These are phyloP conservation scores for Sebastes kiyomatsui DNA, from an alignment of 2,797 vertebrate genomes.

Conservation along the genomic window DNA sequence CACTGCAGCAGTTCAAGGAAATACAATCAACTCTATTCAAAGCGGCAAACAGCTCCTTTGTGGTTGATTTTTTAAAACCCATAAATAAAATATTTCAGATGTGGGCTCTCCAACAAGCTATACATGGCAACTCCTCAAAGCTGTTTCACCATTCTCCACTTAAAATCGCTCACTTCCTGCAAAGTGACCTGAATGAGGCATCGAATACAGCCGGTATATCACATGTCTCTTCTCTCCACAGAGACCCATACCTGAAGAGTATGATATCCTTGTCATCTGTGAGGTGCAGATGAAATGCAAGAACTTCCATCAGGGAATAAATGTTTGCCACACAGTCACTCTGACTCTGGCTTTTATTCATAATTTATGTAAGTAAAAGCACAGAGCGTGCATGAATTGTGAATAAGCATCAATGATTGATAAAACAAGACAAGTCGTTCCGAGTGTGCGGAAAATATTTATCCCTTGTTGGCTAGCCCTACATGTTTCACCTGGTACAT, in stretches of 20 bases:
- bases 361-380: constrained; percentile 53
- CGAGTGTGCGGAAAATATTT: constrained; percentile 33
- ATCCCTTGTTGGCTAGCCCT: constrained; percentile 28
- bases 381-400: constrained; percentile 44
- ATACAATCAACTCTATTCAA: background rate
- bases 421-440: constrained; percentile 26
- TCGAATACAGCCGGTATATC: background rate
- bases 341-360: constrained; percentile 33
- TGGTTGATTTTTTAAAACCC: background rate
- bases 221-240: background rate
- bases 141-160: background rate
- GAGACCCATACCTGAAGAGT: constrained; percentile 2
- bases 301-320: constrained; percentile 24
- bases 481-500: constrained; percentile 28
- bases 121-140: background rate
- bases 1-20: background rate
- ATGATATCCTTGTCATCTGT: constrained; percentile 29
- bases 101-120: background rate
- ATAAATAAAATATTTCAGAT: background rate
- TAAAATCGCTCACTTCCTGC: background rate
- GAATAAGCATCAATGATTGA: constrained; percentile 61
- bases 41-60: background rate
- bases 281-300: constrained; percentile 24
- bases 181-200: background rate
- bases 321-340: constrained; percentile 23